Conservation (phyloP, 1,140 invertebrate genomes). For the Drosophila repleta region DNA sequence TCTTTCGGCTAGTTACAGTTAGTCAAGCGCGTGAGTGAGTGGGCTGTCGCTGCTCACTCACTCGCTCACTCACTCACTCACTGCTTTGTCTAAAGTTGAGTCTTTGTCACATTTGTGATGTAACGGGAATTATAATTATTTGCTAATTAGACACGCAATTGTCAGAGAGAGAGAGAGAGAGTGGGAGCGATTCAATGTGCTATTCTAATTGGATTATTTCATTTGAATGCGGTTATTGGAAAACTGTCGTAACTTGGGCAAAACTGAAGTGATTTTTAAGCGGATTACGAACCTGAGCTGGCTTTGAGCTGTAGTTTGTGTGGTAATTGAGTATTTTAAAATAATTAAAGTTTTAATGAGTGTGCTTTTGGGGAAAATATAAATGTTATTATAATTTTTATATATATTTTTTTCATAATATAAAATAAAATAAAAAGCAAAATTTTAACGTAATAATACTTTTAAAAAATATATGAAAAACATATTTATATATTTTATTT, state of each 20-base stretch:
- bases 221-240: not conserved
- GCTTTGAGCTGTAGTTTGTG: not conserved
- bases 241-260: too few relatives aligned
- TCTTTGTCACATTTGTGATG: slow-evolving; percentile 43
- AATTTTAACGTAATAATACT: too few relatives aligned
- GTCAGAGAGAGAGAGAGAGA: not conserved
- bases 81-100: slow-evolving; percentile 48
- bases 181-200: not conserved
- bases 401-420: too few relatives aligned
- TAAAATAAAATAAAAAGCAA: too few relatives aligned
- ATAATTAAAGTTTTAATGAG: too few relatives aligned
- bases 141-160: slow-evolving; percentile 56
- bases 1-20: slow-evolving; percentile 56
- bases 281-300: not conserved
- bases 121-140: slow-evolving; percentile 49
- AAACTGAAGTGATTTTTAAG: not conserved
- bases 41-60: too few relatives aligned
- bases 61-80: slow-evolving; percentile 19
- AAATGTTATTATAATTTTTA: too few relatives aligned
- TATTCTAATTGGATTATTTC: not conserved
- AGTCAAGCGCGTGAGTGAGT: slow-evolving; percentile 3
- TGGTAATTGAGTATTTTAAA: not conserved
- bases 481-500: too few relatives aligned
- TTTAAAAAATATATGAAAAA: too few relatives aligned
- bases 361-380: too few relatives aligned